phyloP scores from a whole-genome alignment of 1,140 invertebrate genomes.

The Megalopta genalis region DNA sequence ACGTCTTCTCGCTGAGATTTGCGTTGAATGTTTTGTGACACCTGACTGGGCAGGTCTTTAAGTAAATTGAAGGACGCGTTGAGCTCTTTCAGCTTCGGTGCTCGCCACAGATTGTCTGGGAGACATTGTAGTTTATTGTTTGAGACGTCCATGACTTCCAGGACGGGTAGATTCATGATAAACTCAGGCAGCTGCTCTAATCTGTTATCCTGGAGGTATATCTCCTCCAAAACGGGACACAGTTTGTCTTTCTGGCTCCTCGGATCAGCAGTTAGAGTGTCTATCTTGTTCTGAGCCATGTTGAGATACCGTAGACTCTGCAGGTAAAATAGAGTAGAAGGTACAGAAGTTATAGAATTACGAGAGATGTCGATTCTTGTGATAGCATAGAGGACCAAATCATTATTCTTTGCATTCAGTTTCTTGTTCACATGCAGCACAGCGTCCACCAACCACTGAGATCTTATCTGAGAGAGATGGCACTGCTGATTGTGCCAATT shows the following conservation, averaged over 20 bases:
- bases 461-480: conserved; percentile 84
- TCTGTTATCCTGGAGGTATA: conserved; percentile 93
- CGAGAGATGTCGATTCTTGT: conserved; percentile 96
- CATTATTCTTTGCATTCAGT: conserved; percentile 86
- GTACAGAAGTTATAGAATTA: conserved; percentile 91
- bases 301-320: conserved; percentile 87
- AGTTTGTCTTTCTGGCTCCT: conserved; percentile 81
- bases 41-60: conserved; percentile 86
- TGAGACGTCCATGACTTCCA: conserved; percentile 93
- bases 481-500: conserved; percentile 95
- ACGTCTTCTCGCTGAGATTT: conserved; percentile 69
- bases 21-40: conserved; percentile 70
- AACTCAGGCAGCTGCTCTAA: conserved; percentile 89
- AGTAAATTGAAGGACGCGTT: conserved; percentile 96
- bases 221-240: conserved; percentile 91
- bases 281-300: conserved; percentile 89
- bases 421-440: conserved; percentile 92
- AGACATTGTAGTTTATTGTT: conserved; percentile 95
- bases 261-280: conserved; percentile 68
- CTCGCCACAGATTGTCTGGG: conserved; percentile 93
- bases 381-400: conserved; percentile 91
- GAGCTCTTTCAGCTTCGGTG: conserved; percentile 92
- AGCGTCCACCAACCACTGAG: conserved; percentile 92
- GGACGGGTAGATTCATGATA: conserved; percentile 89
- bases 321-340: conserved; percentile 90